Base-by-base conservation (phyloP, 2,113 vertebrate species). In the Salvelinus alpinus region DNA sequence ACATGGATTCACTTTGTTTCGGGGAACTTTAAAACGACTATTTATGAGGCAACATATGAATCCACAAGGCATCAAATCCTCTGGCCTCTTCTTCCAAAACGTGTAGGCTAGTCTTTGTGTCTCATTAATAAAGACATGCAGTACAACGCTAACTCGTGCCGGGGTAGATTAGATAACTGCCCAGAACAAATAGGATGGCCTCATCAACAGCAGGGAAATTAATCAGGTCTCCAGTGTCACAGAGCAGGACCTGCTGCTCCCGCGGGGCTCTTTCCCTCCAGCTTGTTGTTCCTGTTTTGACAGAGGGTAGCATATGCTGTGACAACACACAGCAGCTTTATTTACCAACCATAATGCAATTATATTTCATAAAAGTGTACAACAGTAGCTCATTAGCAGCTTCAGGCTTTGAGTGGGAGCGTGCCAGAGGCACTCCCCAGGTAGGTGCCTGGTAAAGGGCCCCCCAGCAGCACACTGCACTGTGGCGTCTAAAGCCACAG, bases 321-420 rank as follows among this genome's bases (percentile, higher is more conserved):
- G 96, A 94, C 93, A 97, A 96, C 95, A 98, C 93, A 94, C 93
- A 94, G 93, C 93, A 93, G 90, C 93, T 96, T 95, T 96, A 96
- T 96, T 97, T 95, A 96, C 95, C 94, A 93, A 96, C 92, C 92
- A 90, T 93, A 93, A 96, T 96, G 95, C 95, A 96, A 96, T 97
- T 97, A 96, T 95, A 96, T 93, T 94, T 94, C 88, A 96, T 95
- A 95, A 96, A 94, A 97, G 96, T 95, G 95, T 96, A 97, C 95
- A 96, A 96, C 94, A 97, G 96, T 96, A 98, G 95, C 95, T 98
- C 96, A 96, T 96, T 96, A 96, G 31, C 66, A 65, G 62, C n/a
- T 44, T 6, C 13, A 20, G 57, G 27, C 73, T 62, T 72, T 24
- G 62, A 67, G 74, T 75, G 75, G 74, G 76, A 73, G 73, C 64